Evolutionary conservation across 35 echinoderm and acorn worm species (phyloP), one percentile per base, ranked within the genome.

Genomic region (Amphiura filiformis): DNA sequence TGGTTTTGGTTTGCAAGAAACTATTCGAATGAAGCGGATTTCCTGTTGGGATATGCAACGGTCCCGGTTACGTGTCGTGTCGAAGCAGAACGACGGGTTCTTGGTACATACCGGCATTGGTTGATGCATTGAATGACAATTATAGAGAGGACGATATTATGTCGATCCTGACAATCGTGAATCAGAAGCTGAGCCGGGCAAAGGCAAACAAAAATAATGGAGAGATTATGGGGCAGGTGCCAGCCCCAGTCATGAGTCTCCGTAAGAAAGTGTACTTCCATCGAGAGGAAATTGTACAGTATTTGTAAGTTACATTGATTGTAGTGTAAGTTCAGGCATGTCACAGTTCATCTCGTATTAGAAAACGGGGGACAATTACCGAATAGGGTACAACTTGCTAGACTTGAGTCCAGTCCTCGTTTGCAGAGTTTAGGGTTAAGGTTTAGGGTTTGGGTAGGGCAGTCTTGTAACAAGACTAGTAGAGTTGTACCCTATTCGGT

Each of bases 21-120:
- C 83, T 22, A 9, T 85, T 37, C 89, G 0, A 84, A 91, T 85
- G 70, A 91, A 26, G 89, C 89, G 11, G 89, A 91, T 78, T 91
- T 91, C 44, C 39, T 91, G 13, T 75, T 91, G 11, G 82, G 89
- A 14, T 86, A 38, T 91, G 89, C 89, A 15, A 91, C 88, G 13
- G 88, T 83, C 1, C 88, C 41, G 88, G 88, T 14, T 84, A 83
- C 52, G 88, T 90, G 9, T 90, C 88, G 26, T 90, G 47, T 36
- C 33, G 88, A 0, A 84, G 81, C 52, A 77, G 0, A 52, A 47
- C 61, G 3, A 0, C 17, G 32, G 88, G 88, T 26, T 90, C 88
- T 1, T 90, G 88, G 88, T 90, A 77, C 36, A 82, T 90, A 9
- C 65, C 81, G 32, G 81, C 81, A 17, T 77, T 90, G 57, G 81